Base-by-base conservation (phyloP, 2,113 vertebrate species). In the Natator depressus region DNA sequence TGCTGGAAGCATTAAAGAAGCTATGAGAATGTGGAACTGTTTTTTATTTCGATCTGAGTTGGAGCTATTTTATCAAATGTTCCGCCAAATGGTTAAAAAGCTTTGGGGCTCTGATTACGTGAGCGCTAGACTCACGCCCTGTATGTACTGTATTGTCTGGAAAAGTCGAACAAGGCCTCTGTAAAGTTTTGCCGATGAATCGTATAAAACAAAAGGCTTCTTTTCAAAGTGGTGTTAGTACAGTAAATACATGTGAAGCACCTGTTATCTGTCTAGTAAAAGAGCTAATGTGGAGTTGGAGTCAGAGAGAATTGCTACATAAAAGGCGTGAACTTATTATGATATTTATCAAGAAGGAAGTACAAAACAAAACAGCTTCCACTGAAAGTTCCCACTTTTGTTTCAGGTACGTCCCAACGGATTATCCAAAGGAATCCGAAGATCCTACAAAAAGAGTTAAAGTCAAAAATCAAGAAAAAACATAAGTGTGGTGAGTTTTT, bases 391-490 rank as follows among this genome's bases (percentile, higher is more conserved):
- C 97, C 95, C 96, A 89, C 69, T 98, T 98, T 95, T 98, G 94
- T 98, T 98, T 95, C 97, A 98, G 98, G 97, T 98, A 87, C 55
- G 47, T 84, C 91, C 94, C 89, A 91, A 92, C 85, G 97, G 96
- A 97, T 91, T 97, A 95, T 96, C 95, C 97, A 96, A 97, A 96
- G 97, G 95, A 97, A 89, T 80, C 57, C 16, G 93, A 97, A 97
- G 97, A 98, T 90, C 94, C 96, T 97, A 97, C 93, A 95, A 87
- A 97, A 90, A 97, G 96, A 96, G 53, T 98, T 97, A 98, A 94
- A 97, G 94, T 96, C 97, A 98, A 98, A 98, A 98, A 94, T 95
- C 87, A 96, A 98, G 97, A 97, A 95, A 98, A 98, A 95, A 97
- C 91, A 46, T 94, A 97, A 95, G 89, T 92, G 98, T 96, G 98